These are phyloP conservation scores for Bothrops jararaca DNA, from an alignment of 2,113 vertebrate genomes.

Conservation along the genomic window DNA sequence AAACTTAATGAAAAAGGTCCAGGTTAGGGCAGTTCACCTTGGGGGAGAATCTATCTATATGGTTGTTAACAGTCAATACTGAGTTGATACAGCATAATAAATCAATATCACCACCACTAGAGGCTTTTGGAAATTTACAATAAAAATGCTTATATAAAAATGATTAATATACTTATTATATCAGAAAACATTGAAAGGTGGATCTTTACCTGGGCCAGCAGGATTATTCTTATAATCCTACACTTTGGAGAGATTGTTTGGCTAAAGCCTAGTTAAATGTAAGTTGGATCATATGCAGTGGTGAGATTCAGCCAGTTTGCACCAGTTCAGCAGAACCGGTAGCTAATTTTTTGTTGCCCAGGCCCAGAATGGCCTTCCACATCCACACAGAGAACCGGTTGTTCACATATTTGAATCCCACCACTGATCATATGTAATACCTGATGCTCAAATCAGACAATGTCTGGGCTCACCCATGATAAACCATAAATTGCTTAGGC, in stretches of 20 bases:
- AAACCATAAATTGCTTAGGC: background rate
- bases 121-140: background rate
- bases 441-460: background rate
- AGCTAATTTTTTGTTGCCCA: too few relatives aligned
- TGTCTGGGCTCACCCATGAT: background rate
- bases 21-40: background rate
- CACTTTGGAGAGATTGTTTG: background rate
- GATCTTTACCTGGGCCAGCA: background rate
- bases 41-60: background rate
- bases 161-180: background rate
- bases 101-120: background rate
- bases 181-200: background rate
- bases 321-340: too few relatives aligned
- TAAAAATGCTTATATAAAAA: background rate
- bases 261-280: background rate
- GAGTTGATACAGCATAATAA: background rate
- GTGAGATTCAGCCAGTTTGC: too few relatives aligned
- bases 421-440: background rate
- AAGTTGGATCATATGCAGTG: background rate
- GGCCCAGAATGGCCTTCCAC: too few relatives aligned
- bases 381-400: too few relatives aligned
- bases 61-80: background rate
- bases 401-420: too few relatives aligned
- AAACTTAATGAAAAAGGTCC: background rate
- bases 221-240: background rate